Conservation (phyloP, 2,113 vertebrate species). For the Mormyrus lacerda region DNA sequence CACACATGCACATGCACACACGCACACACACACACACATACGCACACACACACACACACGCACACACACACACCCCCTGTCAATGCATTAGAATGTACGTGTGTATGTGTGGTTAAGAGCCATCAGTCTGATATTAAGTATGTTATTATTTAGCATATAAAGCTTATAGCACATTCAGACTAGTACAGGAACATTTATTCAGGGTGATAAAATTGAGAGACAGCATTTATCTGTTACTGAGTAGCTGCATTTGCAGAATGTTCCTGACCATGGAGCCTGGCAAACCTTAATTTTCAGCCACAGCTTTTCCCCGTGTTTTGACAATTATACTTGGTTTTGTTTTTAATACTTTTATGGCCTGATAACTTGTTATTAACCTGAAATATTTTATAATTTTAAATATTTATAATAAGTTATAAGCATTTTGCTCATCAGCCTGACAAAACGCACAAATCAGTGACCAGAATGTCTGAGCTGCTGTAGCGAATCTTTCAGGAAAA, state of each 20-base stretch:
- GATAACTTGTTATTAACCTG: neutral
- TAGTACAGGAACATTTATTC: neutral
- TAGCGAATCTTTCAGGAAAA: neutral
- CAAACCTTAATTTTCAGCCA: neutral
- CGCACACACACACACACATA: neutral
- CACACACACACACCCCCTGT: neutral
- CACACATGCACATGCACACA: too few species aligned
- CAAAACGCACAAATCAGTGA: neutral
- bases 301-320: neutral
- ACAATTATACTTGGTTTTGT: neutral
- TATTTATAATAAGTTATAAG: too few species aligned
- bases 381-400: too few species aligned
- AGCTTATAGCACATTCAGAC: neutral
- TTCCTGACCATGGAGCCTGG: neutral
- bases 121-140: neutral
- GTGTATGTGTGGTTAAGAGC: neutral
- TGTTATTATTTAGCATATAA: neutral
- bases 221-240: neutral
- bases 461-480: neutral
- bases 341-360: neutral
- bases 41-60: too few species aligned
- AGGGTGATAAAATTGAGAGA: neutral
- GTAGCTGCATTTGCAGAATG: neutral
- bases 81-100: neutral
- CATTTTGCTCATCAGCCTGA: neutral